A percentile compares a stretch with the other conserved stretches of the same genome.
Conservation (phyloP, 2,797 vertebrate species). For the Meriones psammophilus region DNA sequence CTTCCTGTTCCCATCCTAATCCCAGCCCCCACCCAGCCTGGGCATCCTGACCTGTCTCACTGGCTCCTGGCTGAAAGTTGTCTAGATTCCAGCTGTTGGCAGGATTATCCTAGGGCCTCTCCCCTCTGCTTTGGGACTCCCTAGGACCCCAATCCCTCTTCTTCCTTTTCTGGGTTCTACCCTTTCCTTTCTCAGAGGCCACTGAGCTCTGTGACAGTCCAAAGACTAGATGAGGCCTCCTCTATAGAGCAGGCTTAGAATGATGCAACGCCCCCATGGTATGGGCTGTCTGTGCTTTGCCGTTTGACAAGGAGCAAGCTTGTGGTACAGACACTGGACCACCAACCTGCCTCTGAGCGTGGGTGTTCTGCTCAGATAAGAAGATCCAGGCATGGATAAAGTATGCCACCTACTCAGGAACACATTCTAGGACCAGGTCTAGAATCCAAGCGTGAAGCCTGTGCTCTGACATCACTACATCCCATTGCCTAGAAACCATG, state of each 20-base stretch:
- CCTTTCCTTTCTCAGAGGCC: not conserved
- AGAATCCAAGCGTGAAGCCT: not conserved
- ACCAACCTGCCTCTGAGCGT: not conserved
- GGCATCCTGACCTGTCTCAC: not conserved
- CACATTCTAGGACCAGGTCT: slow-evolving; percentile 1
- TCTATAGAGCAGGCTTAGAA: not conserved
- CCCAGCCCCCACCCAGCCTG: not conserved
- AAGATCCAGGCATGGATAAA: slow-evolving; percentile 23
- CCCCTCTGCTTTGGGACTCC: not conserved
- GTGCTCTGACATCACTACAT: not conserved
- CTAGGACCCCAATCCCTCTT: not conserved
- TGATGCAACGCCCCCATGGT: not conserved
- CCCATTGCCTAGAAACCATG: not conserved
- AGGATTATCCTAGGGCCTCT: not conserved
- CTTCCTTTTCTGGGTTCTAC: not conserved
- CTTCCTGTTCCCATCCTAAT: not conserved
- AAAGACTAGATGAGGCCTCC: not conserved
- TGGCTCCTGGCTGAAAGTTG: not conserved
- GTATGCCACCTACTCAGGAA: not conserved
- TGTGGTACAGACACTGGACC: not conserved
- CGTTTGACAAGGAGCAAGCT: not conserved
- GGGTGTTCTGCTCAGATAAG: not conserved
- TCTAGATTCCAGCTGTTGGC: not conserved
- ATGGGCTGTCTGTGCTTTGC: not conserved
- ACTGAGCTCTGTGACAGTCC: not conserved